phyloP scores from a whole-genome alignment of 2,113 vertebrate genomes.

The Campylomormyrus numenius region DNA sequence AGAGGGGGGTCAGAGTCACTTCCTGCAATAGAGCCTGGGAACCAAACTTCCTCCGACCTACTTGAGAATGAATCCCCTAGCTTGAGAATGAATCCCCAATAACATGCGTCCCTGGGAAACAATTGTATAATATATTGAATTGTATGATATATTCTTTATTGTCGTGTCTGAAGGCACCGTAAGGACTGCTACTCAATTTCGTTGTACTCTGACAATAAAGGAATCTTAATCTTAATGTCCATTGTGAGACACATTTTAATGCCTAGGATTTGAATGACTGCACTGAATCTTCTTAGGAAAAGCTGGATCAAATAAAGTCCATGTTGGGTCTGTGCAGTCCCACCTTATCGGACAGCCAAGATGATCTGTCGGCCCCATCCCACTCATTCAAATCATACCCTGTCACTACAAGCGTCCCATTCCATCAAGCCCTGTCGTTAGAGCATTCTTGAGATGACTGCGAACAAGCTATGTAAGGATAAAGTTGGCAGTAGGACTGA shows the following conservation, averaged over 20 bases:
- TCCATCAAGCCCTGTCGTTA: conserved; percentile 27
- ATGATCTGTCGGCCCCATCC: not conserved
- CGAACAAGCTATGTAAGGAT: conserved; percentile 20
- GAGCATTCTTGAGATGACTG: conserved; percentile 52
- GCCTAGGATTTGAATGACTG: not conserved
- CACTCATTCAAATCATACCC: conserved; percentile 31
- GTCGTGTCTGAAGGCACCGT: not conserved
- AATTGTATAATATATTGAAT: not conserved
- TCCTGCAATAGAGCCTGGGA: conserved; percentile 63
- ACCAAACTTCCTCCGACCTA: conserved; percentile 39
- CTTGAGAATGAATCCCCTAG: conserved; percentile 4
- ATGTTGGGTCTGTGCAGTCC: not conserved
- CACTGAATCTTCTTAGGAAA: not conserved
- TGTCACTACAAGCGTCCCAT: conserved; percentile 16
- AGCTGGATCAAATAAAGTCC: not conserved
- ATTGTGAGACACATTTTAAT: not conserved
- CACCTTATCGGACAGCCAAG: not conserved
- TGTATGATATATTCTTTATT: not conserved
- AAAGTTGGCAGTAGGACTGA: not conserved
- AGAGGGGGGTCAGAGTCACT: conserved; percentile 54
- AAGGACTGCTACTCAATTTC: not conserved
- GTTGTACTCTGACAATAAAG: not conserved
- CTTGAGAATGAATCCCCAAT: conserved; percentile 8
- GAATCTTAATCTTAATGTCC: not conserved
- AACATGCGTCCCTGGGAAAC: not conserved